phyloP scores from a whole-genome alignment of 2,113 vertebrate species.

The Toxostoma redivivum region DNA sequence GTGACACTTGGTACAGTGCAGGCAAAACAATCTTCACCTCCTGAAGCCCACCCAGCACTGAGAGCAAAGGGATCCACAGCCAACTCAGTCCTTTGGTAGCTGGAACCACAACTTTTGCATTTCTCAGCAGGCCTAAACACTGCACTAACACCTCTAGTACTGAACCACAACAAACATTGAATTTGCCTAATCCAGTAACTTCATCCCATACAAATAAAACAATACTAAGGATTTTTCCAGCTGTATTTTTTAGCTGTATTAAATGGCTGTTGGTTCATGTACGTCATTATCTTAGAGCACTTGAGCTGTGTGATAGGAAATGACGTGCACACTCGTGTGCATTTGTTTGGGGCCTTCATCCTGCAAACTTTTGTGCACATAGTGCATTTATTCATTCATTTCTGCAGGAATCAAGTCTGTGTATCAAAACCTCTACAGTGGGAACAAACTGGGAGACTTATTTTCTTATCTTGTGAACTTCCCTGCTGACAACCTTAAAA shows the following conservation, averaged over 20 bases:
- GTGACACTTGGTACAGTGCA: neutral
- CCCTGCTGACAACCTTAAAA: neutral
- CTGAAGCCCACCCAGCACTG: neutral
- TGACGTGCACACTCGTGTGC: neutral
- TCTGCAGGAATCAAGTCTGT: neutral
- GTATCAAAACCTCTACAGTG: neutral
- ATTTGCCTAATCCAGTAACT: neutral
- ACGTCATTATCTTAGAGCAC: slow-evolving; percentile 16
- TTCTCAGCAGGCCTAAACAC: neutral
- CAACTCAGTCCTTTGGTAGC: neutral
- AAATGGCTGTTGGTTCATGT: slow-evolving; percentile 48
- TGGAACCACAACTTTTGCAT: slow-evolving; percentile 42
- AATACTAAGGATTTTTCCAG: neutral
- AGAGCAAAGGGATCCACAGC: neutral
- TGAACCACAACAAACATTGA: rapidly evolving
- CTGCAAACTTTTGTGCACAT: neutral
- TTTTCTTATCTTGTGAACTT: neutral
- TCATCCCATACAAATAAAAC: neutral
- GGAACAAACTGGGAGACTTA: neutral
- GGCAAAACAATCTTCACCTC: neutral
- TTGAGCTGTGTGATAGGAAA: neutral
- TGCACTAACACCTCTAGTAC: neutral
- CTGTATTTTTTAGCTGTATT: neutral
- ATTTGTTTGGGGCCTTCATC: neutral
- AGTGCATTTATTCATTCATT: neutral